Evolutionary conservation across 2,888 invertebrate genomes (phyloP).

Genomic region (Drosophila merina): DNA sequence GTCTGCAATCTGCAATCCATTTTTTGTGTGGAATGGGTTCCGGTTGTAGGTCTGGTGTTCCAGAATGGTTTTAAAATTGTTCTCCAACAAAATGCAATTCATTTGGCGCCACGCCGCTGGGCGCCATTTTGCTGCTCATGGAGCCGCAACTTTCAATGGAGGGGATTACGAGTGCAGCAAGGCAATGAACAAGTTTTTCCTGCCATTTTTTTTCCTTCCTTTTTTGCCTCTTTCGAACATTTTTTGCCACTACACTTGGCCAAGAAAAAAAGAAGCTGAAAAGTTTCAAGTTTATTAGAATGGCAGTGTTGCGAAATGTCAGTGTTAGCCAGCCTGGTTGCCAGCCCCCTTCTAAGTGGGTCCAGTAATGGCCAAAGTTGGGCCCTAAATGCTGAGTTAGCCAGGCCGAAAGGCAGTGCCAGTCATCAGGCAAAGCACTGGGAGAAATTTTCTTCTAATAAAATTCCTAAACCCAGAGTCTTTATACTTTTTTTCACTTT

Average conservation of each 20-base stretch:
- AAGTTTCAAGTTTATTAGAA: constrained; percentile 72
- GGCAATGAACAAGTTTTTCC: constrained; percentile 67
- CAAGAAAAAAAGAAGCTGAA: constrained; percentile 6
- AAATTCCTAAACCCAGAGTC: too few relatives aligned
- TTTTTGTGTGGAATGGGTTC: not conserved
- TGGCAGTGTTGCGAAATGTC: constrained; percentile 58
- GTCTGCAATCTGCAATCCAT: constrained; percentile 62
- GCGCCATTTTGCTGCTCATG: constrained; percentile 62
- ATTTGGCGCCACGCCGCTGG: constrained; percentile 68
- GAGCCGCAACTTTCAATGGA: constrained; percentile 19
- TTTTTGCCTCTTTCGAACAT: not conserved
- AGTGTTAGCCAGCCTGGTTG: constrained; percentile 15
- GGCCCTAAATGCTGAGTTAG: constrained; percentile 53
- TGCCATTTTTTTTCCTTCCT: constrained; percentile 16
- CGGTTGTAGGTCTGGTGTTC: not conserved
- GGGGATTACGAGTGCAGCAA: constrained; percentile 11
- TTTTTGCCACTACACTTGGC: constrained; percentile 14
- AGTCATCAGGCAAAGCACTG: constrained; percentile 13
- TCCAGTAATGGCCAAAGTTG: constrained; percentile 25
- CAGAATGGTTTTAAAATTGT: not conserved
- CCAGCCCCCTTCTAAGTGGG: constrained; percentile 15
- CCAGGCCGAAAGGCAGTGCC: constrained; percentile 13
- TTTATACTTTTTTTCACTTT: not conserved
- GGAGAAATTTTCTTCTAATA: not conserved
- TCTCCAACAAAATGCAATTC: constrained; percentile 67